Percentiles rank a stretch among this genome's conserved stretches.
Evolutionary conservation across 2,113 vertebrate species (phyloP).

Genomic region (Tringa solitaria): DNA sequence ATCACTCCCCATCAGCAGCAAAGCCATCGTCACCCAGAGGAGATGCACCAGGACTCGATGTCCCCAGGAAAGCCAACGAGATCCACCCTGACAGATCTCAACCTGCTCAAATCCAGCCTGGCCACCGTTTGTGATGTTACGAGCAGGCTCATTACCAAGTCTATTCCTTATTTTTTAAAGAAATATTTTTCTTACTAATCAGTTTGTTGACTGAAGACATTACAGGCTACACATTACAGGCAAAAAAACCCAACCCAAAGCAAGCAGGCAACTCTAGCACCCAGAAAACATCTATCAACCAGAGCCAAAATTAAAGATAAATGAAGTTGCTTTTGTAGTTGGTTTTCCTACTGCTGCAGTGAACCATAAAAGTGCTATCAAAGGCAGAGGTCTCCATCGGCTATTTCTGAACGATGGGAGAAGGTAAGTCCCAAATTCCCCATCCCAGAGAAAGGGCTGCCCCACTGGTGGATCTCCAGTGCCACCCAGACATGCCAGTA

Average conservation of each 20-base stretch:
- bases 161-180: not conserved
- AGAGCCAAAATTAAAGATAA: conserved; percentile 23
- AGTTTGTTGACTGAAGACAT: not conserved
- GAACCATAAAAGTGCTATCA: conserved; percentile 11
- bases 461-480: not conserved
- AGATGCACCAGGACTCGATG: not conserved
- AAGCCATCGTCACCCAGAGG: not conserved
- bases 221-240: not conserved
- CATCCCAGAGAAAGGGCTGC: not conserved
- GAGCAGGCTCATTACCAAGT: not conserved
- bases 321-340: not conserved
- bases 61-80: rapidly evolving
- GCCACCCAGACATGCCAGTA: not conserved
- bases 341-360: conserved; percentile 28
- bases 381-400: not conserved
- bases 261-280: not conserved
- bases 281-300: conserved; percentile 31
- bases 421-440: not conserved
- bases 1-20: not conserved
- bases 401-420: not conserved
- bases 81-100: not conserved
- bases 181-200: not conserved
- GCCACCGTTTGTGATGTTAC: not conserved
- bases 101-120: not conserved
- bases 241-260: not conserved